Evolutionary conservation across 2,113 vertebrate genomes (phyloP), one percentile per base, ranked within the genome.

Genomic region (Heloderma charlesbogerti): DNA sequence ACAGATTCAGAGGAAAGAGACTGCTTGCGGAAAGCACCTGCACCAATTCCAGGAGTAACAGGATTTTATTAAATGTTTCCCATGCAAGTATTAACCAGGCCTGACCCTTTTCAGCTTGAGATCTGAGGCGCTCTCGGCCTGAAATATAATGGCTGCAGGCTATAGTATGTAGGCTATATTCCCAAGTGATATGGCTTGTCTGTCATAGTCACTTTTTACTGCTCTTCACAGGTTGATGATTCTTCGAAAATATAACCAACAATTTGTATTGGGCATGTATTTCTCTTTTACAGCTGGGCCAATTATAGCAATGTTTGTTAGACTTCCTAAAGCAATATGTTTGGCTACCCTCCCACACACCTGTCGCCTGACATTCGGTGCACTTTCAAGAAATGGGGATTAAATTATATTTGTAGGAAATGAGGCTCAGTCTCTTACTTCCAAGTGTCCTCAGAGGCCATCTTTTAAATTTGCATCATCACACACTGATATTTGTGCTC

Each of bases 371-470:
- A 34, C 29, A 91, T 95, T 85, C 60, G 54, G 15, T 88, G 91
- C 91, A 90, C 43, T 66, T 91, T 93, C 18, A 92, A 92, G 57
- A 85, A 75, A 91, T 86, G 91, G 92, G 31, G 18, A 86, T 91
- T 95, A 91, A 91, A 48, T 88, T 72, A 57, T 0, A 0, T 93
- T 84, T 83, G 86, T 60, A 92, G 51, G 92, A 91, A 95, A 95
- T 78, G 4, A 94, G 90, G 89, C 92, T 89, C 87, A 89, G 25
- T 87, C 90, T 93, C 89, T 93, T 92, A 85, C 93, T 95, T 94
- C 2, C 83, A 92, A 90, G 69, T 87, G 45, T 92, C 77, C 84
- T 93, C 89, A 43, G 90, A 95, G 92, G 90, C 67, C 9, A 92
- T 89, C 88, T 60, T 87, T 87, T 93, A 9, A 77, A 74, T 90